These are phyloP conservation scores for Pseudoips prasinana DNA, from an alignment of 2,888 invertebrate genomes.

Conservation along the genomic window DNA sequence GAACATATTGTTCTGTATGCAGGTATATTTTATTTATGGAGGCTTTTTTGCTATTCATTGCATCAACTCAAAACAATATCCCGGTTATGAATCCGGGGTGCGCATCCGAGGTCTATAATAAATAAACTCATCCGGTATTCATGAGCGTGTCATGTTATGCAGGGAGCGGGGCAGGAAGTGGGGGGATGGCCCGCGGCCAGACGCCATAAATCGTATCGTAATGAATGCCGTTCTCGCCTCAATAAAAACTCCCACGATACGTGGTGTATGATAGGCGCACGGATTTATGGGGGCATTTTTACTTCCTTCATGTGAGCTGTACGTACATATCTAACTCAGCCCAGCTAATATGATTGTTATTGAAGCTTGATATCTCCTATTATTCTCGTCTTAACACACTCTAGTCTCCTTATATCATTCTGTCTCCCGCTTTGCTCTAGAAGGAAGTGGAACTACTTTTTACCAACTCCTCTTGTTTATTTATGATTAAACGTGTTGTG, in stretches of 20 bases:
- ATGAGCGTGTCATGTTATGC: slow-evolving; percentile 20
- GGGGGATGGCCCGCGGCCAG: slow-evolving; percentile 12
- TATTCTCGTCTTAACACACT: no score
- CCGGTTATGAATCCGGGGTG: slow-evolving; percentile 10
- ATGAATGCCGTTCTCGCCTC: slow-evolving; percentile 57
- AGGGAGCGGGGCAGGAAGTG: slow-evolving; percentile 1
- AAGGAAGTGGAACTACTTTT: no score
- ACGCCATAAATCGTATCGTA: slow-evolving; percentile 44
- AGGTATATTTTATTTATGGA: no score
- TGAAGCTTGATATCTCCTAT: no score
- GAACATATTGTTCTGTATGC: no score
- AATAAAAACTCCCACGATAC: slow-evolving; percentile 52
- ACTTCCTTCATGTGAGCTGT: slow-evolving; percentile 11
- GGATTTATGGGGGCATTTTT: slow-evolving; percentile 34
- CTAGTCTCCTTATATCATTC: no score
- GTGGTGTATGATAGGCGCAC: slow-evolving; percentile 43
- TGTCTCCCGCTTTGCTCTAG: no score
- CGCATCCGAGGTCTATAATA: slow-evolving; percentile 16
- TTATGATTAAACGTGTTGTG: no score
- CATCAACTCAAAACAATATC: neutral
- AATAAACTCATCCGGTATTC: slow-evolving; percentile 33
- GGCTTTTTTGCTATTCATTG: no score
- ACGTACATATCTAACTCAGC: no score
- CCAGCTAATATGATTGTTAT: no score
- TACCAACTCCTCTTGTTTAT: no score